Base-by-base conservation (phyloP, 2,888 invertebrate species). In the Mesodorylaimus sp. region DNA sequence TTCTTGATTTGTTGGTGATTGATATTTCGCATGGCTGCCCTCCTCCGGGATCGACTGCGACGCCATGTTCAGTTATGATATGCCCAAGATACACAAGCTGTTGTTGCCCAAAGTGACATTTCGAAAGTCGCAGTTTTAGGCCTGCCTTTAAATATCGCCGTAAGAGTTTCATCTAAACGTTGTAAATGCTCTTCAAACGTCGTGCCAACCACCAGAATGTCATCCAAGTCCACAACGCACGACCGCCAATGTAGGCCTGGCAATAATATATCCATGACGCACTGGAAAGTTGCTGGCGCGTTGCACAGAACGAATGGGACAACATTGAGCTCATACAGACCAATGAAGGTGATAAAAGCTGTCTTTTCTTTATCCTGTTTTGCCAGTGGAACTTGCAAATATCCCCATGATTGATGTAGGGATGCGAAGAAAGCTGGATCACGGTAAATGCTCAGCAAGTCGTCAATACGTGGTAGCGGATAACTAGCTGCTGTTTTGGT, bases 151-250 rank as follows among this genome's bases (percentile, higher is more conserved):
- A 5, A 5, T 13, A 26, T 26, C 44, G 7, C 3, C 27, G 5
- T 26, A 26, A 43, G 27, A 26, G 27, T 27, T 43, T 26, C 5
- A 5, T 43, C 27, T 27, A 43, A 26, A 3, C 27, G 5, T 10
- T 24, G 7, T 26, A 56, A 7, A 42, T 56, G 54, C 29, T 55
- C 51, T n/a, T 56, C 53, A 44, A 58, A 56, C 2, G 48, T 52
- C 28, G 50, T 28, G 2, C 54, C 51, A 36, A 50, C 56, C 1
- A 59, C 50, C 5, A 60, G 48, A 0, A 57, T 51, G 44, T 61
- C 57, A 28, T 60, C 57, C 1, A 59, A 29, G 45, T 59, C 59
- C 10, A 57, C 52, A 3, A 59, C 37, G n/a, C 54, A 52, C 2
- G 45, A 50, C 2, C 48, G 42, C 52, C 53, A 57, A n/a, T 54